Conservation (phyloP, 2,888 invertebrate genomes). For the Mythimna pallens region DNA sequence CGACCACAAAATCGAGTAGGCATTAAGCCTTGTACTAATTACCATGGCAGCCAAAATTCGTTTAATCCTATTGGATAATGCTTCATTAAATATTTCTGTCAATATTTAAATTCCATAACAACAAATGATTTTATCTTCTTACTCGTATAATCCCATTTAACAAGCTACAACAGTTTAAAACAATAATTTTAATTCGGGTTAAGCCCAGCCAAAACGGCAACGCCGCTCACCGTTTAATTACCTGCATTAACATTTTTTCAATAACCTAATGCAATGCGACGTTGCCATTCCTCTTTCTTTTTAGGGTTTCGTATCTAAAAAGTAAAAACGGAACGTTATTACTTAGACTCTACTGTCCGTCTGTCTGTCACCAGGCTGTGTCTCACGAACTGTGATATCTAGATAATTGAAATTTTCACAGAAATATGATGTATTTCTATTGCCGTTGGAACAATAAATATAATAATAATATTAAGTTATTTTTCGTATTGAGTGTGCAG, state of each 20-base stretch:
- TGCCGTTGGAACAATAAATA: too few species aligned
- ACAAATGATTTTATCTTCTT: constrained; percentile 9
- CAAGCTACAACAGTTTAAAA: constrained; percentile 26
- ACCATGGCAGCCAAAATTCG: constrained; percentile 7
- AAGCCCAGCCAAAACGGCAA: constrained; percentile 40
- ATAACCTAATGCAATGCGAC: constrained; percentile 55
- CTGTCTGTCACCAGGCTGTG: too few species aligned
- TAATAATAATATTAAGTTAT: too few species aligned
- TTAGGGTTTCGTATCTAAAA: too few species aligned
- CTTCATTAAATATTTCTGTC: constrained; percentile 12
- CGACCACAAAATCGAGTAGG: constrained; percentile 6
- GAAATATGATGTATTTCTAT: too few species aligned
- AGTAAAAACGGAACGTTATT: too few species aligned
- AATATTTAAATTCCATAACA: constrained; percentile 16
- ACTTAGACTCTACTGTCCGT: too few species aligned
- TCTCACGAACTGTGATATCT: too few species aligned
- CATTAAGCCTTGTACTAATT: constrained; percentile 22
- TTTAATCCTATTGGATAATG: constrained; percentile 2
- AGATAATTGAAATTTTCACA: too few species aligned
- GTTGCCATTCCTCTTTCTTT: constrained; percentile 42
- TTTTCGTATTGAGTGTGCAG: too few species aligned
- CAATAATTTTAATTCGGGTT: constrained; percentile 39
- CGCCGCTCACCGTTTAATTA: constrained; percentile 38
- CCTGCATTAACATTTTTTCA: constrained; percentile 57
- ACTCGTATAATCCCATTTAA: constrained; percentile 23